Conservation (phyloP, 2,888 invertebrate species). For the Acrocyrtus sp. region DNA sequence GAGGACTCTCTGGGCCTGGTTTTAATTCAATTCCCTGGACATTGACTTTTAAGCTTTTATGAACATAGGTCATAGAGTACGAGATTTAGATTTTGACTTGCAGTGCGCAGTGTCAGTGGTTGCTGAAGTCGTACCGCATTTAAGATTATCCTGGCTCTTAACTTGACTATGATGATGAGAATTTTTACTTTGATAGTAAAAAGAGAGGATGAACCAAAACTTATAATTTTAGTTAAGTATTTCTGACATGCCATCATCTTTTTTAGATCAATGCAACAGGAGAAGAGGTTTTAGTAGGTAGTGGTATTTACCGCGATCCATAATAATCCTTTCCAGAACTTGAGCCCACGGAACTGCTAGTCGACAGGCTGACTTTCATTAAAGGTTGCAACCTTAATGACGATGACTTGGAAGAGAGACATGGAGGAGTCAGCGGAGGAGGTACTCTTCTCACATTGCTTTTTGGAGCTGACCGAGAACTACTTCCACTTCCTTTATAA, state of each 20-base stretch:
- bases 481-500: slow-evolving; percentile 46
- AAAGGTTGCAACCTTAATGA: slow-evolving; percentile 49
- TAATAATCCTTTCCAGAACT: slow-evolving; percentile 60
- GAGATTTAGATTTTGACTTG: slow-evolving; percentile 14
- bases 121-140: slow-evolving; percentile 10
- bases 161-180: slow-evolving; percentile 18
- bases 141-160: slow-evolving; percentile 37
- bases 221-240: slow-evolving; percentile 35
- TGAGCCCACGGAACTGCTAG: slow-evolving; percentile 45
- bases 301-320: slow-evolving; percentile 63
- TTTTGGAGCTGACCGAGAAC: slow-evolving; percentile 46
- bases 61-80: slow-evolving; percentile 19
- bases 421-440: slow-evolving; percentile 57
- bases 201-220: slow-evolving; percentile 32
- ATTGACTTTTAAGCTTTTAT: slow-evolving; percentile 1
- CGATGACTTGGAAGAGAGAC: slow-evolving; percentile 39
- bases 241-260: slow-evolving; percentile 35
- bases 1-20: slow-evolving; percentile 7
- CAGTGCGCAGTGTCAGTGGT: slow-evolving; percentile 19
- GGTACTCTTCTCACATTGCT: slow-evolving; percentile 61
- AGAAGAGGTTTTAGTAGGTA: slow-evolving; percentile 51
- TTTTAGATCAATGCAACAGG: slow-evolving; percentile 50
- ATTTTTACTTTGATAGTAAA: slow-evolving; percentile 22
- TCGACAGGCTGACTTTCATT: slow-evolving; percentile 51
- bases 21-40: slow-evolving; percentile 4